These are phyloP conservation scores for Gonocerus acuteangulatus DNA, from an alignment of 2,888 invertebrate genomes.

Conservation along the genomic window DNA sequence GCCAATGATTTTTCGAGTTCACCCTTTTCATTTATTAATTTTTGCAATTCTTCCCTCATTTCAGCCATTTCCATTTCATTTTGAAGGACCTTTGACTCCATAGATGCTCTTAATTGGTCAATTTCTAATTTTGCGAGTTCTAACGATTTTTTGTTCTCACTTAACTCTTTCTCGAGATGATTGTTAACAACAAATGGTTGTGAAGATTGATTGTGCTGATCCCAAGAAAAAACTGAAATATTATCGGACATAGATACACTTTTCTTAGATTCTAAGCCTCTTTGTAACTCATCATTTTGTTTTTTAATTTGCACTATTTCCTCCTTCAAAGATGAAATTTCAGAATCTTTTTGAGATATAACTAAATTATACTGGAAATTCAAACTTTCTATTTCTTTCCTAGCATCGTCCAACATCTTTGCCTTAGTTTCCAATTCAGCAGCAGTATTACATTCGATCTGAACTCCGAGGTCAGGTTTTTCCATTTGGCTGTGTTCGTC, in stretches of 20 bases:
- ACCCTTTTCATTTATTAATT: constrained; percentile 40
- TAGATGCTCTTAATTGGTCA: background rate
- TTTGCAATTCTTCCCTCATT: background rate
- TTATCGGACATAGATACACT: too few species aligned
- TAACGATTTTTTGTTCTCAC: background rate
- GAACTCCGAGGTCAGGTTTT: constrained; percentile 42
- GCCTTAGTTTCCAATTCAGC: constrained; percentile 4
- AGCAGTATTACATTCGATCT: constrained; percentile 26
- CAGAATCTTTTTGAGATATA: background rate
- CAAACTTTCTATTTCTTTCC: background rate
- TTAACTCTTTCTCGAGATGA: background rate
- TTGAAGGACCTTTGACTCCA: background rate
- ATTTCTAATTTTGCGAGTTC: background rate
- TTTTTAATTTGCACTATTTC: background rate
- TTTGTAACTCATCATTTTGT: background rate
- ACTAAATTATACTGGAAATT: background rate
- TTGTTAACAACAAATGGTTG: too few species aligned
- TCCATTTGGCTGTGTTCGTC: constrained; percentile 44
- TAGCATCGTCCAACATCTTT: constrained; percentile 2
- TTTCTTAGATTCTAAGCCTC: too few species aligned
- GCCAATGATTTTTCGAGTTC: constrained; percentile 26
- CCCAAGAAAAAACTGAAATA: too few species aligned
- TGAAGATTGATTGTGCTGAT: too few species aligned
- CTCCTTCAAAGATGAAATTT: background rate
- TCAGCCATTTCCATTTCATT: background rate